Base-by-base conservation (phyloP, 2,888 invertebrate genomes). In the Leptodirus hochenwartii region DNA sequence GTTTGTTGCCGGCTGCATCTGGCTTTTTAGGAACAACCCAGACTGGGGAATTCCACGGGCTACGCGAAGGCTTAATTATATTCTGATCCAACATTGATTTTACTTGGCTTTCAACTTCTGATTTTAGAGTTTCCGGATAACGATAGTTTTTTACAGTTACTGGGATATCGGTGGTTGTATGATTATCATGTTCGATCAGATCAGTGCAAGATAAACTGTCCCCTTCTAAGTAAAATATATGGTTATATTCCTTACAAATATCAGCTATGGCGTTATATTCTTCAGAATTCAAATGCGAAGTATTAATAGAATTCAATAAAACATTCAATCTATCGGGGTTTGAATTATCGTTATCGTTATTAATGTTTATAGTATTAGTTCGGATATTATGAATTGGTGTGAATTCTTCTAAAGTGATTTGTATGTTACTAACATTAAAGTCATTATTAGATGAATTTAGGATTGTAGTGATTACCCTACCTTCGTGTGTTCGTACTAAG, bases 1-100 rank as follows among this genome's bases (percentile, higher is more conserved):
- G 43, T 9, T 32, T 33, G 28, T 45, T 37, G n/a, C 46, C 44
- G 2, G 40, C 32, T 2, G 39, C 39, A 32, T 44, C 43, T 9
- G 27, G 10, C 35, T 50, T 51, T 33, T 52, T 51, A 0, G 47
- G 46, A 5, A 47, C 47, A 1, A 50, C 38, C 40, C 43, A 43
- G 3, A 47, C 8, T 4, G 47, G 46, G 22, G 33, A 32, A 20
- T 27, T 36, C 35, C 38, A 46, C 2, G 45, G 44, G 16, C 34
- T 34, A 4, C 5, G 25, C 14, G 41, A 41, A 5, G 38, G 40
- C 28, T 29, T 24, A n/a, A 50, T 48, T 3, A 50, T 47, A 1
- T 33, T 33, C 30, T 47, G 28, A 5, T 37, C 14, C 17, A 47
- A 23, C 42, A 49, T 42, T 34, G 44, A 36, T 17, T 40, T 17